Conservation (phyloP, 1,140 invertebrate genomes). For the Drosophila punjabiensis region DNA sequence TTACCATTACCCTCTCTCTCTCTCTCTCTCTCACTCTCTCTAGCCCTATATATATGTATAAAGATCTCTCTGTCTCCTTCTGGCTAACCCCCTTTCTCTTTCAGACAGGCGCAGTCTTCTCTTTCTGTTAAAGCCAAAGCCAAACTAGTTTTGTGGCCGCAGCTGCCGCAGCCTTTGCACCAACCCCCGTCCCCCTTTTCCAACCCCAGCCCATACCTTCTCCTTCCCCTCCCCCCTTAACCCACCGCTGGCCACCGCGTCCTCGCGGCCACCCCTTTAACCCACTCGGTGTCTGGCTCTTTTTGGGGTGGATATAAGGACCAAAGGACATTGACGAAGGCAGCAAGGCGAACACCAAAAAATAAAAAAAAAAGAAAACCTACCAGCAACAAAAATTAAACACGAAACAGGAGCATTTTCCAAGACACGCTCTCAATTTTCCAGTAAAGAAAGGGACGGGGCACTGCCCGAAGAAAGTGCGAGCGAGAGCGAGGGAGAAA, state of each 20-base stretch:
- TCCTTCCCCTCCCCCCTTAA: neutral
- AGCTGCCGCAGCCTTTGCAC: constrained; percentile 52
- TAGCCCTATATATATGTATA: neutral
- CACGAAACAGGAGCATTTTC: constrained; percentile 44
- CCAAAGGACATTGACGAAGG: constrained; percentile 12
- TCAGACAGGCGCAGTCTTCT: constrained; percentile 17
- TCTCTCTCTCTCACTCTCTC: neutral
- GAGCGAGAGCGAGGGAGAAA: neutral
- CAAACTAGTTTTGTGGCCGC: constrained; percentile 80
- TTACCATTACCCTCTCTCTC: constrained; percentile 34
- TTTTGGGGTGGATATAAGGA: constrained; percentile 49
- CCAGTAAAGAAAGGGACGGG: constrained; percentile 36
- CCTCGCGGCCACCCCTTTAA: constrained; percentile 22
- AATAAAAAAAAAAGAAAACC: neutral
- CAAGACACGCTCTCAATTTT: constrained; percentile 51
- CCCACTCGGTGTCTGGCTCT: constrained; percentile 23
- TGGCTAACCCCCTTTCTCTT: constrained; percentile 1
- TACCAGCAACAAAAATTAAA: constrained; percentile 41
- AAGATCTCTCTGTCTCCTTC: constrained; percentile 9
- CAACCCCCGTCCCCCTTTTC: constrained; percentile 25
- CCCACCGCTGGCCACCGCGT: constrained; percentile 11
- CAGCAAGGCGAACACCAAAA: constrained; percentile 8
- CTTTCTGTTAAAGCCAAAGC: constrained; percentile 68
- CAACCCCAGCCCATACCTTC: neutral
- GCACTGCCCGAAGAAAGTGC: constrained; percentile 5